Base-by-base conservation (phyloP, 1,140 invertebrate genomes). In the Atopsyche davidsoni region DNA sequence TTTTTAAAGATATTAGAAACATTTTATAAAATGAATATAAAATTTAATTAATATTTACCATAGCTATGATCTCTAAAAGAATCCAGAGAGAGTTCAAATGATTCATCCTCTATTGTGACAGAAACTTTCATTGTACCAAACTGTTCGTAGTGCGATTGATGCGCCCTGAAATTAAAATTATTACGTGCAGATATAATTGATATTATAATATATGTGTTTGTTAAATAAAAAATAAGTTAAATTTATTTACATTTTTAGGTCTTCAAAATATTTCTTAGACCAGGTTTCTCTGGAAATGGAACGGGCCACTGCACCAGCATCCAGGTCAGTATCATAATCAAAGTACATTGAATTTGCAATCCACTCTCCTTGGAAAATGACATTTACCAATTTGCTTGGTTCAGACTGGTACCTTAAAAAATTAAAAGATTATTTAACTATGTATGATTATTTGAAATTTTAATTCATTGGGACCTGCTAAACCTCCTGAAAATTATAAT, bases 81-180 rank as follows among this genome's bases (percentile, higher is more conserved):
- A 14, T 75, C 72, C 50, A 79, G 58, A 2, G 70, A 65, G 36
- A 77, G 63, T 25, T 71, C 61, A 24, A 69, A 71, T 2, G 60
- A 57, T 46, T 76, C 68, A 22, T 66, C 66, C 34, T 76, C 71
- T 9, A 83, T 66, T 44, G 60, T 72, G 22, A 79, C 63, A 14
- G 68, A 75, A 35, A 75, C 80, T 38, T 70, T 72, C 48, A 82
- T 55, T 7, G 61, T 64, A 6, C 82, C 82, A 64, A 83, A 81
- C 65, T 87, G 85, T 61, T 87, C 85, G 64, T 86, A 86, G 61
- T 86, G 84, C 1, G 78, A 80, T 62, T 87, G 84, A 61, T 86
- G 83, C 16, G 79, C 77, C 13, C 81, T 84, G 62, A 25, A 66
- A 62, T 43, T 39, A 35, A 46, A 46, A 4, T 32, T 47, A 19